Evolutionary conservation across 2,113 vertebrate genomes (phyloP), one percentile per base, ranked within the genome.

Genomic region (Festucalex cinctus): DNA sequence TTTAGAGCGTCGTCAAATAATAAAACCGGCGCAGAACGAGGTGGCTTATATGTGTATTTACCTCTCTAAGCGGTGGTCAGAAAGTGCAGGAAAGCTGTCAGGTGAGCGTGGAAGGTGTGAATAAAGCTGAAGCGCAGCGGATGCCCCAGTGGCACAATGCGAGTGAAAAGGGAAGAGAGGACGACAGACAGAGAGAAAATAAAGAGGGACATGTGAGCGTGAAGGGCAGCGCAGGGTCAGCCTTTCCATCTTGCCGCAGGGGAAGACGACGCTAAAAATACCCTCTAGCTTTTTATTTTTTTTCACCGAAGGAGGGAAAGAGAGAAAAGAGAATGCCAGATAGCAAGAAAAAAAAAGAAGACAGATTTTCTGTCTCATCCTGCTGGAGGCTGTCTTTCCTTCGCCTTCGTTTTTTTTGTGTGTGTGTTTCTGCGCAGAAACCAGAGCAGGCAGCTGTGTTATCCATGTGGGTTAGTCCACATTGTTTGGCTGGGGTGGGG

Each of bases 241-340:
- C 32, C 62, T 74, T 78, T 85, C 82, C 72, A 85, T 85, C 71
- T 77, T 67, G 82, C 87, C 48, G 74, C 79, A 80, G 83, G 83
- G 81, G 62, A 73, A 77, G 70, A 80, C 72, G 78, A 76, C 64
- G 72, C 84, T 88, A 89, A 89, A 89, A 89, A 91, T 90, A 90
- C 84, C 89, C 80, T 77, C 58, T 59, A 74, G 80, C 75, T 79
- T 81, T 79, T 46, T 46, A 79, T 81, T 19, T 32, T 77, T 74
- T 71, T 56, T 57, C 76, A 75, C 63, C 48, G n/a, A 58, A 61
- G 71, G 65, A 75, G 39, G 43, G 39, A 68, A 67, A 17, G 49
- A 74, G 53, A 69, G 61, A 63, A 69, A 75, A 62, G 70, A 67
- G 65, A 66, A 65, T n/a, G 63, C 20, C 12, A 68, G 65, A 75